Evolutionary conservation across 2,797 vertebrate genomes (phyloP).

Genomic region (Brachyrhaphis roseni): DNA sequence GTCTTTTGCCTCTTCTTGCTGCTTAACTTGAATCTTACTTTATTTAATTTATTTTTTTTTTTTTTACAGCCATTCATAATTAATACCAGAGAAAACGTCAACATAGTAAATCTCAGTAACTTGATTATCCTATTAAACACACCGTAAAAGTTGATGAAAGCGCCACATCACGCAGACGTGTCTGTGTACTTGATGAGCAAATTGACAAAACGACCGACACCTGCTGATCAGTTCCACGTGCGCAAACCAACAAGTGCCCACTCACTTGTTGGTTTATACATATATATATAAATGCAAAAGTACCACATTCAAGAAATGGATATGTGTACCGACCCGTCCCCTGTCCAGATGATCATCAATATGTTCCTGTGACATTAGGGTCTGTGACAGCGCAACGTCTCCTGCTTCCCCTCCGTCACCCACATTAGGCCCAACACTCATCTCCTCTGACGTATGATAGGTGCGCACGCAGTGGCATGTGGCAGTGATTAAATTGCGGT

Average conservation of each 20-base stretch:
- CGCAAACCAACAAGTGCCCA: neutral
- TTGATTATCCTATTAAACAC: neutral
- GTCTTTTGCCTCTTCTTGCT: neutral
- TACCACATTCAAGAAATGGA: too few relatives aligned
- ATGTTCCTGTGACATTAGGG: neutral
- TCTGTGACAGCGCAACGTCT: neutral
- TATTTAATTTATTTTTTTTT: neutral
- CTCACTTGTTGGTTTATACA: too few relatives aligned
- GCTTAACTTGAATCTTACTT: neutral
- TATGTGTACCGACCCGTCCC: neutral
- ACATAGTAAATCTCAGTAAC: neutral
- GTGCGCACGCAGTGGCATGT: neutral
- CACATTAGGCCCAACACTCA: neutral
- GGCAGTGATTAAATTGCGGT: neutral
- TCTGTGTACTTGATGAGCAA: neutral
- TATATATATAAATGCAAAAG: too few relatives aligned
- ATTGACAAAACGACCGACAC: neutral
- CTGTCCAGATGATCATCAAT: neutral
- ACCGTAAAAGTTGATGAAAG: neutral
- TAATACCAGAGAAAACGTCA: neutral
- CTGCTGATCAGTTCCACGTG: neutral
- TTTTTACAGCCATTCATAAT: neutral
- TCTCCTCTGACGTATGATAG: constrained; percentile 8
- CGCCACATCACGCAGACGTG: neutral
- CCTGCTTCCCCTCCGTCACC: constrained; percentile 1